These are phyloP conservation scores for Zelleria hepariella DNA, from an alignment of 2,888 invertebrate species.

Conservation along the genomic window DNA sequence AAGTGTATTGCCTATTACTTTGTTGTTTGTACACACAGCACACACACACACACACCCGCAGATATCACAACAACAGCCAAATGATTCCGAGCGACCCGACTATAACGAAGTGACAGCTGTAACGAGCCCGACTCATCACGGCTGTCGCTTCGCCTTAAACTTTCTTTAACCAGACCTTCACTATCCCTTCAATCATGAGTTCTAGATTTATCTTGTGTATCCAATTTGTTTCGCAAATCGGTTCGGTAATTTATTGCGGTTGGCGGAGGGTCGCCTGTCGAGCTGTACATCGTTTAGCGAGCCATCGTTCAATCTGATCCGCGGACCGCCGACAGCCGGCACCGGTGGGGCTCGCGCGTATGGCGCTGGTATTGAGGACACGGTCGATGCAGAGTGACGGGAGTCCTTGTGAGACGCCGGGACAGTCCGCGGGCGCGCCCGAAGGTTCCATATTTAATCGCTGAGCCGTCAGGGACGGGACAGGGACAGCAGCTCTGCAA, in stretches of 20 bases:
- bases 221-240: neutral
- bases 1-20: neutral
- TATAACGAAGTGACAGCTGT: too few species aligned
- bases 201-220: neutral
- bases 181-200: neutral
- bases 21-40: neutral
- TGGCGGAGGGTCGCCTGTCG: neutral
- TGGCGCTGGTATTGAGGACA: too few species aligned
- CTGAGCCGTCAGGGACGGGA: neutral
- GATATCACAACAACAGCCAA: neutral
- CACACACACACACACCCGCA: neutral
- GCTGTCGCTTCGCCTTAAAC: too few species aligned
- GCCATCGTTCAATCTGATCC: neutral
- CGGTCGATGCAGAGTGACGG: too few species aligned
- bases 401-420: neutral
- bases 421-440: neutral
- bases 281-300: neutral
- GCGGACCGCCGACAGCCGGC: neutral
- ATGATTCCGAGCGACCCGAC: neutral
- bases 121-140: too few species aligned
- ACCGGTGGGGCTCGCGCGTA: neutral
- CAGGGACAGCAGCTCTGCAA: neutral
- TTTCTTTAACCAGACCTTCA: too few species aligned
- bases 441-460: neutral
- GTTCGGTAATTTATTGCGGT: neutral